Evolutionary conservation across 2,888 invertebrate species (phyloP), one percentile per base, ranked within the genome.

Genomic region (Chirona hameri): DNA sequence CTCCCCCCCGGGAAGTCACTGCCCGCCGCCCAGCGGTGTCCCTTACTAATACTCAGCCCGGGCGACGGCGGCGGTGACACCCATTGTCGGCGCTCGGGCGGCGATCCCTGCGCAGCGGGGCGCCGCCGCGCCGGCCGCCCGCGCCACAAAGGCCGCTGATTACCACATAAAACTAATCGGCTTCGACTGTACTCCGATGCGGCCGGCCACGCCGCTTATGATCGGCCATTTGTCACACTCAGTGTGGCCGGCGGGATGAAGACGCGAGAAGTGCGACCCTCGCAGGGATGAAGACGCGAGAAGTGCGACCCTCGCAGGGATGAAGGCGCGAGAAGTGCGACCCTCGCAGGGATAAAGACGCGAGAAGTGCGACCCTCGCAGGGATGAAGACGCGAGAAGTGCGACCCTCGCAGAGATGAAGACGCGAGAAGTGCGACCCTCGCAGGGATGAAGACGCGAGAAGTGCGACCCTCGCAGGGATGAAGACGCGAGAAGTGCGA

Each of bases 131-230:
- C 72, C 31, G 31, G 3, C 31, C 76, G 10, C 27, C 39, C 24
- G 24, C 39, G 24, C 14, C 46, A 76, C 76, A 76, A 76, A 76
- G 46, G 39, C 9, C 46, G 76, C 76, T 76, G 76, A 76, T 76
- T 76, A 76, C 76, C 1, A 76, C 76, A 76, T 76, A 76, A 76
- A 76, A 76, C 39, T 76, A 76, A 76, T 76, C 76, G 76, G 24
- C 46, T 21, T 24, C 9, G 76, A 21, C 76, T 39, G 76, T 76
- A 24, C 39, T 76, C 46, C 12, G 39, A 76, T 46, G 76, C 46
- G 76, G 76, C 39, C 76, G 39, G 76, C 39, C 24, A 15, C 24
- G 39, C 76, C 39, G 39, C 76, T 39, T 76, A 76, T 76, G 46
- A 46, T 0, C 76, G 24, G 46, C 76, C 31, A 76, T 76, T 76